Evolutionary conservation across 2,888 invertebrate genomes (phyloP).

Genomic region (Cyclophora albipunctata): DNA sequence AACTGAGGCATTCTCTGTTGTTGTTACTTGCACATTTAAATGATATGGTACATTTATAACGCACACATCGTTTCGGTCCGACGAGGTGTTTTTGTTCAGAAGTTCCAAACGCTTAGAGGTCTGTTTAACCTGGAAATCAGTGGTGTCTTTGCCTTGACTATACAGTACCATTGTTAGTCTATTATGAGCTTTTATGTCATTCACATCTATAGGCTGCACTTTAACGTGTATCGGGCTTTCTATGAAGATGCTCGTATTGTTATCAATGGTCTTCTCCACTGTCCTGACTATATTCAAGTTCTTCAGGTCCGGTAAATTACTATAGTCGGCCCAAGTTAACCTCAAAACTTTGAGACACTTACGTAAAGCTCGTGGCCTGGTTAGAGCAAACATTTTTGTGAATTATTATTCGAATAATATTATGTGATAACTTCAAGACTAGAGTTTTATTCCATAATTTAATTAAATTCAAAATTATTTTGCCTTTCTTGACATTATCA

Average conservation of each 20-base stretch:
- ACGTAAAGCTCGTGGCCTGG: slow-evolving; percentile 54
- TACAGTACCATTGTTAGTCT: slow-evolving; percentile 65
- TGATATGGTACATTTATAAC: slow-evolving; percentile 67
- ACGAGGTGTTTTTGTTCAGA: slow-evolving; percentile 55
- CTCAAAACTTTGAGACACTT: slow-evolving; percentile 70
- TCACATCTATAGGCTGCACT: slow-evolving; percentile 64
- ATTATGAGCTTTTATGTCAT: slow-evolving; percentile 59
- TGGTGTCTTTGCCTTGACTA: slow-evolving; percentile 58
- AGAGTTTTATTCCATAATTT: slow-evolving; percentile 34
- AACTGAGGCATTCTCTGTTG: slow-evolving; percentile 61
- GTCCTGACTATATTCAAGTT: slow-evolving; percentile 63
- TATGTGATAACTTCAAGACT: slow-evolving; percentile 14
- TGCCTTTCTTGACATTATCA: slow-evolving; percentile 21
- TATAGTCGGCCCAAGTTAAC: slow-evolving; percentile 62
- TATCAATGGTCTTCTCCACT: slow-evolving; percentile 66
- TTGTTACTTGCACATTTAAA: slow-evolving; percentile 59
- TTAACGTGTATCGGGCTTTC: slow-evolving; percentile 71
- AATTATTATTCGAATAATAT: slow-evolving; percentile 11
- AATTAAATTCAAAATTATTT: slow-evolving; percentile 33
- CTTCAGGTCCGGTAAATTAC: slow-evolving; percentile 59
- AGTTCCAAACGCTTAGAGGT: slow-evolving; percentile 63
- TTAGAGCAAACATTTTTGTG: slow-evolving; percentile 54
- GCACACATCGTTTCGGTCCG: slow-evolving; percentile 62
- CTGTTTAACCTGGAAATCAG: slow-evolving; percentile 68
- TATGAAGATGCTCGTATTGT: slow-evolving; percentile 63